Evolutionary conservation across 2,797 vertebrate genomes (phyloP), one percentile per base, ranked within the genome.

Genomic region (Coregonus suidteri): DNA sequence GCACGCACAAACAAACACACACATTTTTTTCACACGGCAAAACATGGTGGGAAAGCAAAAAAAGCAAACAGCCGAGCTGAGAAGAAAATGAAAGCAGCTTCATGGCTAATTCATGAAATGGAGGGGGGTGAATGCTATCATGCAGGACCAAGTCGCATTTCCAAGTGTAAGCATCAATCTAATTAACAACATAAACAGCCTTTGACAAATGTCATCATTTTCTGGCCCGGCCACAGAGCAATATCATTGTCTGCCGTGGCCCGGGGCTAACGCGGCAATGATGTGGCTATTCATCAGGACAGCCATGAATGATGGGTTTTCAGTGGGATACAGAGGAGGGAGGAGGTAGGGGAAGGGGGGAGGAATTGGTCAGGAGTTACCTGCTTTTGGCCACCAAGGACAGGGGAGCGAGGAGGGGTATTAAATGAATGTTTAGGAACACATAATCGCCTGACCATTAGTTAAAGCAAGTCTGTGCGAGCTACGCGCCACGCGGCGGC

Each of bases 161-260:
- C 75, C 82, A 81, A 75, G 79, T 81, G 80, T 80, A 51, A 86
- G 84, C 84, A 86, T 84, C 85, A 88, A 84, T 92, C 89, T 94
- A 92, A 94, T 96, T 93, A 96, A 87, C 84, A 92, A 88, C 90
- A 93, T 90, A 94, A 96, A 93, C 90, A 92, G 87, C 64, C 72
- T 75, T 79, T 92, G 92, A 96, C 90, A 95, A 95, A 96, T 90
- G 83, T 82, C 90, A 90, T 91, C 88, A 94, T 95, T 94, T 81
- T 85, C 80, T 20, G 54, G 92, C 86, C 80, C 7, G n/a, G 86
- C 81, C 85, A 93, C 92, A 92, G 84, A 94, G 91, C 81, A 84
- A 86, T 86, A 90, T 92, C 92, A 90, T 91, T 89, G 93, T 85
- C 91, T 92, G 86, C 84, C 66, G 59, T 77, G 90, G 90, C 95